Evolutionary conservation across 64 coral and sea anemone species (phyloP), one percentile per base, ranked within the genome.

Genomic region (Pocillopora damicornis): DNA sequence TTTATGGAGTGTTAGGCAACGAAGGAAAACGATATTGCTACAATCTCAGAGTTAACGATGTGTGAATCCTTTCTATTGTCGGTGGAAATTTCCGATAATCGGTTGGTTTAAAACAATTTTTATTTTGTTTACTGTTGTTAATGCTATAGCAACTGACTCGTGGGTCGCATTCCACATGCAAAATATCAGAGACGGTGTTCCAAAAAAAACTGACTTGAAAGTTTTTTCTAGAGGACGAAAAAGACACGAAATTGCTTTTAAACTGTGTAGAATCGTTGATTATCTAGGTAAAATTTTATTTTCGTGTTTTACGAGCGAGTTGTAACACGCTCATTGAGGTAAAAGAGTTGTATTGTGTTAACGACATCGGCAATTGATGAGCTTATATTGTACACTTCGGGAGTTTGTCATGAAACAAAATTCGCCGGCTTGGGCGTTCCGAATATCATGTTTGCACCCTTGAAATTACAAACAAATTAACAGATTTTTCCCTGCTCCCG

Each of bases 381-480:
- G 7, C 26, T 45, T 37, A 85, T 85, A 85, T 85, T 85, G 65
- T 72, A 12, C 35, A 5, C 22, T 71, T 85, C 22, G 71, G 1
- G 35, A 35, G 64, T 85, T 71, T 17, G 81, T 85, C 81, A 85
- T 85, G 81, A 85, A 85, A 85, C 37, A 30, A 85, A 73, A 83
- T 16, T 71, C 38, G 64, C 65, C 42, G 42, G 42, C 42, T 58
- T 58, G 58, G 37, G 9, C 57, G 63, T 68, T 59, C 20, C 6
- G 37, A 85, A 85, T 85, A 85, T 85, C 65, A 85, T 85, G 81
- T 85, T 85, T 85, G 81, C 9, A 7, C 81, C 58, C 81, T 85
- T 85, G 64, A 85, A 85, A 85, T 72, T 51, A 71, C 81, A 85
- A 85, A 85, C 81, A 85, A 85, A 73, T 85, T 85, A 85, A 30